Evolutionary conservation across 2,888 invertebrate species (phyloP).

Genomic region (Pandemis corylana): DNA sequence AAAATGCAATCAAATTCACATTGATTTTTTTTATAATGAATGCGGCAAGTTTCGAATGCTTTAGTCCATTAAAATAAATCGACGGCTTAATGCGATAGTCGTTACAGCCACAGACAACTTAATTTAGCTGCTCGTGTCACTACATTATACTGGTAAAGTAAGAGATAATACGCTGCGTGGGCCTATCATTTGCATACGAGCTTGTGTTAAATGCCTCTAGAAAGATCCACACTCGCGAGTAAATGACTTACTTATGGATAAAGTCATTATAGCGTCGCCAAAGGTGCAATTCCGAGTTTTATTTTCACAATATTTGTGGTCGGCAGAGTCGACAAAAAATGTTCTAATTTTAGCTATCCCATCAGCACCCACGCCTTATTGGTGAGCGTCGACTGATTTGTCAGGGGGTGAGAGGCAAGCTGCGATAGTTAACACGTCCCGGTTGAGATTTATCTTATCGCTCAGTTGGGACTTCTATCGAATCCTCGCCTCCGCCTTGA

Average conservation of each 20-base stretch:
- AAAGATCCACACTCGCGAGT: slow-evolving; percentile 24
- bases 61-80: slow-evolving; percentile 63
- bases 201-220: slow-evolving; percentile 38
- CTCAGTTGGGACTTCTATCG: slow-evolving; percentile 54
- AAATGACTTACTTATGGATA: slow-evolving; percentile 27
- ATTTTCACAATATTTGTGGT: slow-evolving; percentile 31
- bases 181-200: slow-evolving; percentile 43
- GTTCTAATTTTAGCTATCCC: slow-evolving; percentile 51
- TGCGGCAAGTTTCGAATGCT: slow-evolving; percentile 49
- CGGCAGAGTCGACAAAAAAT: slow-evolving; percentile 37
- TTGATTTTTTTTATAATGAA: slow-evolving; percentile 56
- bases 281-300: slow-evolving; percentile 22
- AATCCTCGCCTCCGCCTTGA: slow-evolving; percentile 35
- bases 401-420: slow-evolving; percentile 58
- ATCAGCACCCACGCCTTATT: slow-evolving; percentile 61
- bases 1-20: slow-evolving; percentile 62
- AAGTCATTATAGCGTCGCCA: slow-evolving; percentile 12
- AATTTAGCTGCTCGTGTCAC: slow-evolving; percentile 57
- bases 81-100: slow-evolving; percentile 58
- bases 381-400: slow-evolving; percentile 76
- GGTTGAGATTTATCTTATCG: slow-evolving; percentile 74
- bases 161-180: slow-evolving; percentile 47
- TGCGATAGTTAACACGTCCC: slow-evolving; percentile 68
- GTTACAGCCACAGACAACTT: slow-evolving; percentile 57
- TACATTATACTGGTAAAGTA: slow-evolving; percentile 38